Base-by-base conservation (phyloP, 2,888 invertebrate genomes). In the Lacanobia oleracea region DNA sequence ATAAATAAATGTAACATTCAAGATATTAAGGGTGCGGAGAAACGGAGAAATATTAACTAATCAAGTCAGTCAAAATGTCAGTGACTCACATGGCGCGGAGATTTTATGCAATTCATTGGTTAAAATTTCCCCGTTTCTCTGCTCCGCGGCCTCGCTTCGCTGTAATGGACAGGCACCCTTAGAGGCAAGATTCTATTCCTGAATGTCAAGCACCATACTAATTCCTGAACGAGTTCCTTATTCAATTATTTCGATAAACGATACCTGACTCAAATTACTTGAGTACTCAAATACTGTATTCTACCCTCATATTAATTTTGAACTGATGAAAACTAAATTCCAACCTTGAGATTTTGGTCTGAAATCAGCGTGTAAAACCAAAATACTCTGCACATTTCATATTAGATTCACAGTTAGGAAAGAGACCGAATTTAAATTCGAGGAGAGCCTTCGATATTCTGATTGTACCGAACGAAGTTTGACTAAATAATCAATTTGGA, bases 341-440 rank as follows among this genome's bases (percentile, higher is more conserved):
- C 53, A 37, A 60, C 60, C 27, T 60, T 21, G 59, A 45, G 8
- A 54, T 67, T 53, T 61, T 53, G 12, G 1, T 18, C 2, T 14
- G 43, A 75, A 77, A 60, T 56, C 27, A 54, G 3, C 0, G 23
- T 40, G 10, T 48, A 14, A 37, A 50, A 50, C 18, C 16, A 21
- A 63, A 80, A 60, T 59, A 43, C n/a, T 23, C 33, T 6, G 48
- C n/a, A 33, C 16, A 77, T 63, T 77, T 59, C 48, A 51, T 18
- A 23, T 53, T 43, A 50, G 2, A 14, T 27, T 14, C 18, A 37
- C 16, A 51, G 45, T 21, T 4, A 27, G 54, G n/a, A 50, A 51
- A 53, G 48, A 3, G 33, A 27, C 33, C 10, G 23, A 60, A 63
- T 72, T 72, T 54, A 64, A 79, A 75, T 75, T 72, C 53, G 12